Conservation (phyloP, 2,797 vertebrate genomes). For the Malacoctenus gilli region DNA sequence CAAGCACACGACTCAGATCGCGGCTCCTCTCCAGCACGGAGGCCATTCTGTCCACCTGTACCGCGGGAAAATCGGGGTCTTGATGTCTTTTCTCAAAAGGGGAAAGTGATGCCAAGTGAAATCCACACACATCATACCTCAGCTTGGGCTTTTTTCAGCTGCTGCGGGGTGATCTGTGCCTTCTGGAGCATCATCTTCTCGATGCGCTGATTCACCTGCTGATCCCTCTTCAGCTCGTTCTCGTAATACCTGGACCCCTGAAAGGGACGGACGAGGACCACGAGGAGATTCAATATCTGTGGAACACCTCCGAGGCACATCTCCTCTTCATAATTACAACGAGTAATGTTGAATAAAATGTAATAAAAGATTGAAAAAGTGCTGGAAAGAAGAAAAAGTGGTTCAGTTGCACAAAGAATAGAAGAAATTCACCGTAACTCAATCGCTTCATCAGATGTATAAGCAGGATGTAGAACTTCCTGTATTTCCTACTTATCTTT, state of each 20-base stretch:
- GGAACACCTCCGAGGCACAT: slow-evolving; percentile 1
- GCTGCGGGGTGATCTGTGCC: slow-evolving; percentile 85
- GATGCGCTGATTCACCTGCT: slow-evolving; percentile 93
- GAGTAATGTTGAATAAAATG: no score
- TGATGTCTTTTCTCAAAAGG: not conserved
- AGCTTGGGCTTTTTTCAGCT: slow-evolving; percentile 86
- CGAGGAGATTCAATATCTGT: not conserved
- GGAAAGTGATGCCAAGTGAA: no score
- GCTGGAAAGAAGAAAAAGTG: no score
- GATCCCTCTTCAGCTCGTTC: slow-evolving; percentile 93
- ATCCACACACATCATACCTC: slow-evolving; percentile 68
- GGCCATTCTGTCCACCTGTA: slow-evolving; percentile 86
- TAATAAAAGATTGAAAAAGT: no score
- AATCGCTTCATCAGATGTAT: no score
- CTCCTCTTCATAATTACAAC: no score
- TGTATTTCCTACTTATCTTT: no score
- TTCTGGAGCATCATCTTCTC: slow-evolving; percentile 92
- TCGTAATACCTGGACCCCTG: slow-evolving; percentile 95
- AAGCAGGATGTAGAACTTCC: no score
- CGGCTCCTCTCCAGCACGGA: slow-evolving; percentile 84
- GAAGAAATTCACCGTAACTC: no score
- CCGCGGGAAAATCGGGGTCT: slow-evolving; percentile 15
- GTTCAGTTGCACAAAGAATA: no score
- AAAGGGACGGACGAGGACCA: not conserved
- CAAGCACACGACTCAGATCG: slow-evolving; percentile 87